phyloP scores from a whole-genome alignment of 2,888 invertebrate genomes.

The Xestia ashworthii region DNA sequence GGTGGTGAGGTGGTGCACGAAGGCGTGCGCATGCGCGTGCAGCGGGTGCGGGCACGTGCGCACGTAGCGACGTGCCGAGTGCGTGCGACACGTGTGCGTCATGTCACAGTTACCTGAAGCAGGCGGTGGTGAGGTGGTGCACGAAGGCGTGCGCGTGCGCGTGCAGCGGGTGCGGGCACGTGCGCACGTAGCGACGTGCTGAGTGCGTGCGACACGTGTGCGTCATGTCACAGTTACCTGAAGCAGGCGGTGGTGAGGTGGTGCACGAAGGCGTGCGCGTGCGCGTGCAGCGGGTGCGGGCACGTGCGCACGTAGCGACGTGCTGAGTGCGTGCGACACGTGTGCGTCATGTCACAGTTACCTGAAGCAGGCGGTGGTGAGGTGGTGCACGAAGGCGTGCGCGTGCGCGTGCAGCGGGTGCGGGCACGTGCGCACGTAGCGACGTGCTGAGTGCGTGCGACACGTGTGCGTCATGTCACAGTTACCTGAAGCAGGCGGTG shows the following conservation, averaged over 20 bases:
- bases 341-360: slow-evolving; percentile 89
- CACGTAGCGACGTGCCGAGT: slow-evolving; percentile 80
- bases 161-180: slow-evolving; percentile 93
- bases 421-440: slow-evolving; percentile 85
- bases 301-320: slow-evolving; percentile 79
- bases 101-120: slow-evolving; percentile 91
- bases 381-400: slow-evolving; percentile 96
- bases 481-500: slow-evolving; percentile 94
- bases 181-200: slow-evolving; percentile 50
- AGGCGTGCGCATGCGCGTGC: slow-evolving; percentile 95
- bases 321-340: slow-evolving; percentile 93
- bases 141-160: slow-evolving; percentile 97
- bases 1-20: slow-evolving; percentile 94
- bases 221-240: slow-evolving; percentile 89
- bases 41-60: slow-evolving; percentile 87
- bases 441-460: slow-evolving; percentile 76
- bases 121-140: slow-evolving; percentile 93
- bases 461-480: slow-evolving; percentile 83
- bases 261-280: slow-evolving; percentile 95
- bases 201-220: slow-evolving; percentile 84
- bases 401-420: slow-evolving; percentile 95
- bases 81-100: slow-evolving; percentile 95
- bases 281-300: slow-evolving; percentile 71
- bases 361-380: slow-evolving; percentile 92
- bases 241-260: slow-evolving; percentile 95